Conservation (phyloP, 2,797 vertebrate genomes). For the Peromyscus melanophrys region DNA sequence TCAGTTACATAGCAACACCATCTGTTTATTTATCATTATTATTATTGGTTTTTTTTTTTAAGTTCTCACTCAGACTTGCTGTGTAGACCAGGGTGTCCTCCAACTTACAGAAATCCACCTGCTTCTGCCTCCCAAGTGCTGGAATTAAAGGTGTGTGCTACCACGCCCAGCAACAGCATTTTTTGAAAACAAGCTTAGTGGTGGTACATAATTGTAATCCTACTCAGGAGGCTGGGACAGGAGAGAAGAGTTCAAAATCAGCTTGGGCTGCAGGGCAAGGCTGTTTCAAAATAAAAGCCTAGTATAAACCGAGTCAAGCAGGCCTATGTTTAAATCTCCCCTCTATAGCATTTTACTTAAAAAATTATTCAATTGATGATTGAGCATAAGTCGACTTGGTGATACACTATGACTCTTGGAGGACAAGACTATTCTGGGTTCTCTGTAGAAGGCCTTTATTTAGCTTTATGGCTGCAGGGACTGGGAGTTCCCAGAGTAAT, state of each 20-base stretch:
- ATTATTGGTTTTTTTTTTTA: not conserved
- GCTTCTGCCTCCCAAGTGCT: not conserved
- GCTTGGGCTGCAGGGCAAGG: not conserved
- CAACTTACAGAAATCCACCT: not conserved
- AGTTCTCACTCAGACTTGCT: not conserved
- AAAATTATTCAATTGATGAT: constrained; percentile 30
- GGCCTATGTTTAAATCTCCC: constrained; percentile 37
- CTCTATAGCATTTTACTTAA: not conserved
- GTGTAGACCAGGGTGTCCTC: not conserved
- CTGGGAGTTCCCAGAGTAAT: not conserved
- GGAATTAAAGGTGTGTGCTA: not conserved
- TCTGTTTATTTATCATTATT: not conserved
- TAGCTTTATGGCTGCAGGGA: not conserved
- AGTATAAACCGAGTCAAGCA: not conserved
- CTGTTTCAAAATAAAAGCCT: not conserved
- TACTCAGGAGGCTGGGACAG: not conserved
- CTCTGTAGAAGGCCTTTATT: not conserved
- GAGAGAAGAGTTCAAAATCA: not conserved
- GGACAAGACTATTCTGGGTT: not conserved
- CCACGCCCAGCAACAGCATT: not conserved
- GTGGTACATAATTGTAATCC: not conserved
- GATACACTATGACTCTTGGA: not conserved
- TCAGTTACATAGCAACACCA: not conserved
- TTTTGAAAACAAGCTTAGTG: not conserved
- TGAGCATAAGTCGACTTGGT: constrained; percentile 42